Conservation (phyloP, 1,140 invertebrate genomes). For the Orius insidiosus region DNA sequence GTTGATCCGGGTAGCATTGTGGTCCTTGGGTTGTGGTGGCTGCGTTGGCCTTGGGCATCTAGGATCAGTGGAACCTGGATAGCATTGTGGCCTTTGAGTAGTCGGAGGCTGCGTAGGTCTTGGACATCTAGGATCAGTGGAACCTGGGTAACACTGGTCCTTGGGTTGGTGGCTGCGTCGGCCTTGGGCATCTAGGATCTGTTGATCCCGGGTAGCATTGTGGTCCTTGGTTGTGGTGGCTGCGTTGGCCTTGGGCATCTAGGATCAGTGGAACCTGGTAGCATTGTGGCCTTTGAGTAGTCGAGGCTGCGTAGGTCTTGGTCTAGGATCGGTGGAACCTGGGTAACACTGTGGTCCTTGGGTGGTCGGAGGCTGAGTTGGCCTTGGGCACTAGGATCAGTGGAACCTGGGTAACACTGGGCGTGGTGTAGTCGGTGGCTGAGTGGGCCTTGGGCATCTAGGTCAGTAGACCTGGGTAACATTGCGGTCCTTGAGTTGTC, state of each 20-base stretch:
- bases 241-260: constrained; percentile 19
- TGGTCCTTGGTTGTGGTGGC: constrained; percentile 19
- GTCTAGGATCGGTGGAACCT: constrained; percentile 24
- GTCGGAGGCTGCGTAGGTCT: constrained; percentile 10
- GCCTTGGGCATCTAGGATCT: constrained; percentile 28
- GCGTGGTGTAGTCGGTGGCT: constrained; percentile 4
- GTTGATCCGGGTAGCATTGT: constrained; percentile 24
- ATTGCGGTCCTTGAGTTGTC: constrained; percentile 16
- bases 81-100: constrained; percentile 11
- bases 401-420: constrained; percentile 21
- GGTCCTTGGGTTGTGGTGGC: constrained; percentile 15
- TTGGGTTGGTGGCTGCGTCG: constrained; percentile 1
- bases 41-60: constrained; percentile 21
- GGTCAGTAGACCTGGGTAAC: constrained; percentile 23
- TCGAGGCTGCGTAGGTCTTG: constrained; percentile 21
- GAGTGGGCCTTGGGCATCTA: constrained; percentile 22
- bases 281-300: constrained; percentile 19
- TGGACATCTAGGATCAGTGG: constrained; percentile 26
- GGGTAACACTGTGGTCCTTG: constrained; percentile 18
- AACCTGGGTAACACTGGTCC: constrained; percentile 22
- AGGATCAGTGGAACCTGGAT: constrained; percentile 23
- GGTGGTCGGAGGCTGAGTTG: constrained; percentile 16
- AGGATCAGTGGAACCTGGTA: constrained; percentile 22
- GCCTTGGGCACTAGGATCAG: constrained; percentile 24
- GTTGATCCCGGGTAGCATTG: constrained; percentile 27